Conservation (phyloP, 2,888 invertebrate species). For the Pharmacophagus antenor region DNA sequence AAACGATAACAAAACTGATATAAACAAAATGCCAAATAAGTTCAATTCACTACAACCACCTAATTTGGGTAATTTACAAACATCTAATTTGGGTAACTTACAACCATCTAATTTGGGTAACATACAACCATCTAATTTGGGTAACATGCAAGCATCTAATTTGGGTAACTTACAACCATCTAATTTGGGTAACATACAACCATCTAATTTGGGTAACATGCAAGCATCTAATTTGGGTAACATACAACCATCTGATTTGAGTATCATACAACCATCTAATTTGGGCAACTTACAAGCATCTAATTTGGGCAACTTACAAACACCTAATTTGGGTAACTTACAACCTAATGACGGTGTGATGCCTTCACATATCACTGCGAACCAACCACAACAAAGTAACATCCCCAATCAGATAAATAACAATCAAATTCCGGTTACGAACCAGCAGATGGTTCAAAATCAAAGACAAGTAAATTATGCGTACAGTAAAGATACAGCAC, state of each 20-base stretch:
- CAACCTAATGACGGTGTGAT: not conserved
- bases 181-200: conserved; percentile 3
- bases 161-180: conserved; percentile 1
- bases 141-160: conserved; percentile 4
- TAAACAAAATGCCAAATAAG: conserved; percentile 30
- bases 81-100: conserved; percentile 1
- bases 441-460: conserved; percentile 30
- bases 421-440: conserved; percentile 2
- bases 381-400: conserved; percentile 20
- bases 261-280: conserved; percentile 4
- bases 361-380: conserved; percentile 19
- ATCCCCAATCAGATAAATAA: conserved; percentile 3
- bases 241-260: conserved; percentile 3
- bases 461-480: conserved; percentile 17
- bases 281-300: conserved; percentile 1
- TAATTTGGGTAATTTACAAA: conserved; percentile 6
- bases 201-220: conserved; percentile 1
- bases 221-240: not conserved
- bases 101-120: not conserved
- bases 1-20: conserved; percentile 39
- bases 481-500: conserved; percentile 36
- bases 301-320: conserved; percentile 2
- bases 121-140: conserved; percentile 4
- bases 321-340: conserved; percentile 20
- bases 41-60: conserved; percentile 29